These are phyloP conservation scores for Ceratosolen solmsi DNA, from an alignment of 1,140 invertebrate genomes.

Conservation along the genomic window DNA sequence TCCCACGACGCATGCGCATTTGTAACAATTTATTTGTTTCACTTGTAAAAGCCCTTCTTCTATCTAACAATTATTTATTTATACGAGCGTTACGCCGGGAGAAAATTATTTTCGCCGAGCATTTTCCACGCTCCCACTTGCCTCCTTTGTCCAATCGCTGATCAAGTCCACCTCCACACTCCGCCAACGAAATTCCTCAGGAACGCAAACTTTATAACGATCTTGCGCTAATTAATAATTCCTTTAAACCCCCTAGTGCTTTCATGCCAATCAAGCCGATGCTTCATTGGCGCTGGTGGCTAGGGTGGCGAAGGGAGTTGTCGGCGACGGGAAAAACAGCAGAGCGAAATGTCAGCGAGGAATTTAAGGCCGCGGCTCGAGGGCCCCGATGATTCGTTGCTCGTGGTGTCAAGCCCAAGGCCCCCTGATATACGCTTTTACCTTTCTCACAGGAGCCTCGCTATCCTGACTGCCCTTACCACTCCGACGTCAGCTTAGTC, in stretches of 20 bases:
- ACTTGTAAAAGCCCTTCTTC: not conserved
- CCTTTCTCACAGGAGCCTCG: conserved; percentile 52
- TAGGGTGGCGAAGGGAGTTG: too few relatives aligned
- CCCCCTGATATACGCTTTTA: conserved; percentile 62
- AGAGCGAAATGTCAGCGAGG: conserved; percentile 22
- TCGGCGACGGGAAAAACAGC: not conserved
- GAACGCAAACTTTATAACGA: too few relatives aligned
- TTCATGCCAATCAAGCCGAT: too few relatives aligned
- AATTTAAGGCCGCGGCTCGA: conserved; percentile 16
- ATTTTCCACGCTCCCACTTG: too few relatives aligned
- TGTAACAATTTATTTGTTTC: not conserved
- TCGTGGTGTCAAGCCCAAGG: conserved; percentile 62
- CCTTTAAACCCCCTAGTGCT: too few relatives aligned
- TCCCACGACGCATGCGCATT: not conserved
- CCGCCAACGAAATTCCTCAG: not conserved
- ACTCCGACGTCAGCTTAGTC: too few relatives aligned
- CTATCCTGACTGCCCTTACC: not conserved
- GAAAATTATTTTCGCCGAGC: too few relatives aligned
- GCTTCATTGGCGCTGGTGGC: too few relatives aligned
- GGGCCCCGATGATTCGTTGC: conserved; percentile 59
- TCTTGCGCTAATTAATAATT: too few relatives aligned
- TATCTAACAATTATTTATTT: not conserved
- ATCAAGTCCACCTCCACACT: not conserved
- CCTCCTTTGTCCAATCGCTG: not conserved
- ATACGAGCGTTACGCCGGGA: not conserved